Evolutionary conservation across 1,140 invertebrate species (phyloP), one percentile per base, ranked within the genome.

Genomic region (Aphidius ervi): DNA sequence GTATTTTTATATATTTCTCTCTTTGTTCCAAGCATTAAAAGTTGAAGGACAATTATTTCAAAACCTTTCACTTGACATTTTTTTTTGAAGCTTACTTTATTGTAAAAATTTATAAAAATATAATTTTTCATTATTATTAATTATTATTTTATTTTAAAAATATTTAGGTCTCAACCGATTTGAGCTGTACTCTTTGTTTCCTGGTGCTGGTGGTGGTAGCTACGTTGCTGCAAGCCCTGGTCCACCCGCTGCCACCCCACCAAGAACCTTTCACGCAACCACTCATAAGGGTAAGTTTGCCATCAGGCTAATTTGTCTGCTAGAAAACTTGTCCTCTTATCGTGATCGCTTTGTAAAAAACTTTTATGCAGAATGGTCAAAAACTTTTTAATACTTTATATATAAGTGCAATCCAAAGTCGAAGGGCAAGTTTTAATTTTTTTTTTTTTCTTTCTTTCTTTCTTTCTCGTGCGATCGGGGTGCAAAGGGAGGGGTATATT

Each of bases 181-280:
- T 68, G 83, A 82, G 56, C 76, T 84, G 61, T 84, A 84, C 65
- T 84, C 82, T 61, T 77, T 84, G 67, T 83, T 84, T 74, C 81
- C 83, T 52, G 81, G 82, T 64, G 73, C 75, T 72, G 73, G 71
- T 63, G 76, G 72, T 64, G 74, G 77, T 56, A 73, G 76, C 65
- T 73, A 77, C 48, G 74, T 77, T 62, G 79, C 78, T 42, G 76
- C 81, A 58, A 79, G 68, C 72, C 79, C 73, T 69, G 73, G 69
- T 74, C 81, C 68, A 75, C 75, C 81, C 56, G 70, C 71, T 59
- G 72, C 76, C 65, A 74, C 76, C 70, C 70, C 81, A 64, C 78
- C 77, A 54, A 75, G 80, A 66, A 73, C 81, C 67, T 82, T 82
- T 75, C 78, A 84, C 73, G 74, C 81, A 61, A 78, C 73, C 70